Evolutionary conservation across 2,797 vertebrate genomes (phyloP), one percentile per base, ranked within the genome.

Genomic region (Peromyscus melanophrys): DNA sequence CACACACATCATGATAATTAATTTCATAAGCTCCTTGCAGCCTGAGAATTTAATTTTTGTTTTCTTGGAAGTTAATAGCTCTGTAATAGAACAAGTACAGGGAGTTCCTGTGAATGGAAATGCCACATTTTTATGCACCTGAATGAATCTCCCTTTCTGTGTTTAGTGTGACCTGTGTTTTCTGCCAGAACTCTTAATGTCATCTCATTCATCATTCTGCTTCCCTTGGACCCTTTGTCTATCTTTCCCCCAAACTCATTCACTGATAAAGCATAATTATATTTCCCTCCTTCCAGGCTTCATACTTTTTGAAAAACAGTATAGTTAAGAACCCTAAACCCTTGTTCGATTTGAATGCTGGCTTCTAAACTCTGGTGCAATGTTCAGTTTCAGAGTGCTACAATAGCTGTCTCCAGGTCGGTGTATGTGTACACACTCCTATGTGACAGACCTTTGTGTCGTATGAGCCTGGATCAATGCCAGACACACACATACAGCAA

Each of bases 121-220:
- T n/a, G 49, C 84, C 76, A 92, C 57, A 65, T 52, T 94, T 97
- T 95, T 93, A 95, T 90, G 84, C 69, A 90, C 87, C 29, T n/a
- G 94, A 92, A 93, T 97, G 91, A 94, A 92, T 90, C 83, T 94
- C 61, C 77, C 16, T 97, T 92, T 86, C 77, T 90, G 55, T 94
- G 76, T 96, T 96, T 89, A 92, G 31, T 67, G 31, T 95, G 91
- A 97, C 96, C 93, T 90, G 75, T 92, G 94, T 95, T 96, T 69
- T 96, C 31, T 93, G 88, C 57, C 92, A 96, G 83, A 97, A 94
- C 92, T 88, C 89, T 94, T 93, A 96, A 95, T 97, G 89, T 85
- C 55, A 83, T 87, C 55, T 90, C 81, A 90, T 95, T 90, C 77
- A 94, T 96, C 91, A 95, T 69, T 95, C 83, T 23, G 21, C 77